Conservation (phyloP, 2,797 vertebrate species). For the Platyrinchus mystaceus region DNA sequence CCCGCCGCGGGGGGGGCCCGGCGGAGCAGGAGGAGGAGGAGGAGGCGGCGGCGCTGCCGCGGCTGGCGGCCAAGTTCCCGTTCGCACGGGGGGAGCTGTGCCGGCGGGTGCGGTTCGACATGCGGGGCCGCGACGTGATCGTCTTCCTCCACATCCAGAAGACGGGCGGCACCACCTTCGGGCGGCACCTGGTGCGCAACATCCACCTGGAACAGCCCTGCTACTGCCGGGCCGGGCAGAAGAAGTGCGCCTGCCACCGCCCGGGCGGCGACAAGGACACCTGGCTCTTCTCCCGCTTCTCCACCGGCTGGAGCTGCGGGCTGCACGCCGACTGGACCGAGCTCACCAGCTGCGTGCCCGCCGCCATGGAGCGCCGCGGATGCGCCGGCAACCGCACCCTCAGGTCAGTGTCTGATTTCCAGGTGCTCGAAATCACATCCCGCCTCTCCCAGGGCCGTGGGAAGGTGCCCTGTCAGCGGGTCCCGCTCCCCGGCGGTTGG, state of each 20-base stretch:
- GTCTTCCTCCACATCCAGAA: conserved; percentile 98
- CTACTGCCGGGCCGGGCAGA: conserved; percentile 93
- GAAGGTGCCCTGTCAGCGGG: background rate
- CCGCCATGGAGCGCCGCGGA: conserved; percentile 88
- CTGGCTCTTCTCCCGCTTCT: conserved; percentile 98
- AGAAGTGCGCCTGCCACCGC: conserved; percentile 95
- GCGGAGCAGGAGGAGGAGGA: conserved; percentile 72
- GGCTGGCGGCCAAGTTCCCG: conserved; percentile 82
- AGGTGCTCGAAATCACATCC: background rate
- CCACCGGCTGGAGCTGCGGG: conserved; percentile 98
- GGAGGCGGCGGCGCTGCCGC: conserved; percentile 75
- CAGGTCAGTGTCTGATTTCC: conserved; percentile 27
- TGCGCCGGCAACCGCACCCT: conserved; percentile 82
- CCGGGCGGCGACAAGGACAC: conserved; percentile 90
- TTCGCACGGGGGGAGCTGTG: conserved; percentile 89
- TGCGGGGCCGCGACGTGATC: conserved; percentile 92
- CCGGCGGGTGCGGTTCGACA: conserved; percentile 91
- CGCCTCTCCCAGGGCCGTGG: background rate
- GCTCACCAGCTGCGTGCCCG: conserved; percentile 95
- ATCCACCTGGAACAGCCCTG: conserved; percentile 95
- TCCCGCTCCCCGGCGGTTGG: too few species aligned
- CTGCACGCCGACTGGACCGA: conserved; percentile 98
- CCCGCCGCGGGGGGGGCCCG: conserved; percentile 66
- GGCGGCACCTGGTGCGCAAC: conserved; percentile 94
- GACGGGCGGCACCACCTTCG: conserved; percentile 96